Evolutionary conservation across 2,888 invertebrate species (phyloP).

Genomic region (Volucella zonaria): DNA sequence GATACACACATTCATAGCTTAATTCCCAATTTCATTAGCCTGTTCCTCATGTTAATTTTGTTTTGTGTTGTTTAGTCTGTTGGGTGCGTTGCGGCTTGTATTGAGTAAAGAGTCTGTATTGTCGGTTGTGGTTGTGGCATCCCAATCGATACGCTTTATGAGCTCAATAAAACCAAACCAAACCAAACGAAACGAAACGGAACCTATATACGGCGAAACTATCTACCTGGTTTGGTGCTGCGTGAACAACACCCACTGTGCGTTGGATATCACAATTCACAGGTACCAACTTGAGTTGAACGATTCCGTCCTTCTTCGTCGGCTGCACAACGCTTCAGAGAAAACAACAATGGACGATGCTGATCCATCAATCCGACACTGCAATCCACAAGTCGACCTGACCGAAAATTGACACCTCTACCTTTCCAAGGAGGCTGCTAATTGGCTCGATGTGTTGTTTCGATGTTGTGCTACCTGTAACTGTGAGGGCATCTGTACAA

Average conservation of each 20-base stretch:
- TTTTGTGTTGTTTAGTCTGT: background rate
- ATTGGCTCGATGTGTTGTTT: conserved; percentile 52
- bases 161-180: conserved; percentile 35
- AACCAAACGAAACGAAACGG: conserved; percentile 11
- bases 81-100: background rate
- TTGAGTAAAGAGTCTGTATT: background rate
- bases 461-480: conserved; percentile 48
- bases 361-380: conserved; percentile 64
- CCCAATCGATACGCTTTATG: conserved; percentile 41
- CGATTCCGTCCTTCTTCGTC: conserved; percentile 52
- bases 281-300: conserved; percentile 4
- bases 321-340: background rate
- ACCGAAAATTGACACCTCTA: conserved; percentile 61
- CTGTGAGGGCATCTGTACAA: conserved; percentile 17
- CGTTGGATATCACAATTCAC: background rate
- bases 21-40: conserved; percentile 43
- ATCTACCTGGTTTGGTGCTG: background rate
- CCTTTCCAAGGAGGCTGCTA: conserved; percentile 55
- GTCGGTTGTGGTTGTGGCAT: background rate
- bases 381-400: conserved; percentile 24
- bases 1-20: conserved; percentile 20
- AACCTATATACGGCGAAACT: conserved; percentile 37
- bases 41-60: conserved; percentile 34
- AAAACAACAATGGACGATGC: conserved; percentile 49
- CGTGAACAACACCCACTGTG: conserved; percentile 64